phyloP scores from a whole-genome alignment of 2,113 vertebrate genomes.

The Hylia prasina region DNA sequence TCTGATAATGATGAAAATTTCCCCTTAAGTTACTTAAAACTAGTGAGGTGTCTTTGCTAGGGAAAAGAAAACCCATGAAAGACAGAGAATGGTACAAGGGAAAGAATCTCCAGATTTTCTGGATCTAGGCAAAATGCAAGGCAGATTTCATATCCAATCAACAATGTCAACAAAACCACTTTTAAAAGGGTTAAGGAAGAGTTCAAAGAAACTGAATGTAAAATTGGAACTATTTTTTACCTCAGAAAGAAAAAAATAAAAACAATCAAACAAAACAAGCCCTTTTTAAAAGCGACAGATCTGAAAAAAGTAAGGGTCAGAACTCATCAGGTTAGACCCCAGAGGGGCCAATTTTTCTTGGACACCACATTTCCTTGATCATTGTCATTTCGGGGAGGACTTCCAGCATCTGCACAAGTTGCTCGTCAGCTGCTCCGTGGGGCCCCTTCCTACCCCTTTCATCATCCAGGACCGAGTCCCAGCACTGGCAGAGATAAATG shows the following conservation, averaged over 20 bases:
- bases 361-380: not conserved
- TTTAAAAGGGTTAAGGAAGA: not conserved
- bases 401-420: not conserved
- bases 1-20: not conserved
- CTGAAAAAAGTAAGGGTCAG: not conserved
- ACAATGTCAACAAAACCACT: not conserved
- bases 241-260: not conserved
- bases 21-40: not conserved
- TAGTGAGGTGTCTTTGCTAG: not conserved
- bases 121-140: not conserved
- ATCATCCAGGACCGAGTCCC: not conserved
- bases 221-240: not conserved
- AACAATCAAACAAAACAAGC: not conserved
- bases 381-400: not conserved
- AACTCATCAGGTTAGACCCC: not conserved
- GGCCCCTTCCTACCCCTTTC: not conserved
- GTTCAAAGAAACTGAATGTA: not conserved
- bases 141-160: not conserved
- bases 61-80: not conserved
- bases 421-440: not conserved
- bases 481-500: not conserved
- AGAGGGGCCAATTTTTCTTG: not conserved
- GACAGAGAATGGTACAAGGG: not conserved
- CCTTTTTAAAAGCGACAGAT: not conserved
- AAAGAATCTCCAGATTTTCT: not conserved